Conservation (phyloP, 1,140 invertebrate species). For the Patella vulgata region DNA sequence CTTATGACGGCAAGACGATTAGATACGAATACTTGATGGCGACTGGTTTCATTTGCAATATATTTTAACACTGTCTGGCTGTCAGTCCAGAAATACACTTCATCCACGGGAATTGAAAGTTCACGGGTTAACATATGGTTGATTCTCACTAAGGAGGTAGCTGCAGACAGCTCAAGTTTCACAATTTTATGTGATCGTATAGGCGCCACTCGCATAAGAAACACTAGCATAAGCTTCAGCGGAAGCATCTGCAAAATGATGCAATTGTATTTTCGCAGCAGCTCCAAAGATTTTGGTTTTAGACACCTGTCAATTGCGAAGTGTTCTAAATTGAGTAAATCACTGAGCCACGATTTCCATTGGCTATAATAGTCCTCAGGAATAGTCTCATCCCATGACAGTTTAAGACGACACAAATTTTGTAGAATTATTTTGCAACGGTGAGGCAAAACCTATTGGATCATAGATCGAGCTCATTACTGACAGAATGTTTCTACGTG, state of each 20-base stretch:
- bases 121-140: slow-evolving; percentile 22
- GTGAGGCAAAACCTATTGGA: slow-evolving; percentile 26
- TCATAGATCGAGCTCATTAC: slow-evolving; percentile 22
- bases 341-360: background rate
- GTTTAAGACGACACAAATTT: slow-evolving; percentile 10
- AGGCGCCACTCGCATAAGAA: slow-evolving; percentile 35
- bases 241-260: slow-evolving; percentile 48
- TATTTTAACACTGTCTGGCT: slow-evolving; percentile 19
- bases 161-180: slow-evolving; percentile 29
- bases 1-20: slow-evolving; percentile 26
- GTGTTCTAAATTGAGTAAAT: slow-evolving; percentile 21
- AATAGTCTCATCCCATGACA: slow-evolving; percentile 26
- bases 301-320: slow-evolving; percentile 21
- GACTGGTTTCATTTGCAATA: slow-evolving; percentile 15
- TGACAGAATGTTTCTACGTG: slow-evolving; percentile 18
- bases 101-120: slow-evolving; percentile 5
- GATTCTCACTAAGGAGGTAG: slow-evolving; percentile 24
- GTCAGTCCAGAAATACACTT: slow-evolving; percentile 32
- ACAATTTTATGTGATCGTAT: slow-evolving; percentile 21
- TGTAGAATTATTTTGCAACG: slow-evolving; percentile 25
- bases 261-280: slow-evolving; percentile 9
- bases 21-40: slow-evolving; percentile 22
- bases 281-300: slow-evolving; percentile 32
- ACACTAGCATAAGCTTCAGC: slow-evolving; percentile 35
- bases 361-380: background rate